These are phyloP conservation scores for Anguilla anguilla DNA, from an alignment of 2,797 vertebrate species.

Conservation along the genomic window DNA sequence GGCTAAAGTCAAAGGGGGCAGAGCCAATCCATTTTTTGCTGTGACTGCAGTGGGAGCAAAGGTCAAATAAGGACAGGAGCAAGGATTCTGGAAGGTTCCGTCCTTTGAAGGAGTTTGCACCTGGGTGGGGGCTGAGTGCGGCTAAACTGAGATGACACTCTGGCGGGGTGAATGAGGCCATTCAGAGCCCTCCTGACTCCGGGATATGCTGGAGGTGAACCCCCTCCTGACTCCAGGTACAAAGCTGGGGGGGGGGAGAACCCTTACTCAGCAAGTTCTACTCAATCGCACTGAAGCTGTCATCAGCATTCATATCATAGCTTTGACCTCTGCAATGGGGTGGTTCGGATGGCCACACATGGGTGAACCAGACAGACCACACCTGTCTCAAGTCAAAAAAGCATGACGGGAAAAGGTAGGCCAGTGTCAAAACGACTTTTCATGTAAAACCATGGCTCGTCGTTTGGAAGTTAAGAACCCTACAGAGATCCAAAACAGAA, in stretches of 20 bases:
- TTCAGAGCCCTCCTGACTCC: neutral
- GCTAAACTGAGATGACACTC: neutral
- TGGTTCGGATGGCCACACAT: neutral
- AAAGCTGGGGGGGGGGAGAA: neutral
- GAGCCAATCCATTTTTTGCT: neutral
- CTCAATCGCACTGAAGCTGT: neutral
- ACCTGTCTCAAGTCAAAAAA: neutral
- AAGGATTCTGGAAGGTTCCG: neutral
- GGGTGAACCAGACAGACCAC: neutral
- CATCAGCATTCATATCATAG: neutral
- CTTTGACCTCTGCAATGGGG: neutral
- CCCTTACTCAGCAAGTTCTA: neutral
- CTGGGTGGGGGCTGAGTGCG: too few species aligned
- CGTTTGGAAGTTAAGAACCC: neutral
- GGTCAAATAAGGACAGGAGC: conserved; percentile 6
- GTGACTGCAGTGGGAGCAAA: neutral
- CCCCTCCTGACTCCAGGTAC: neutral
- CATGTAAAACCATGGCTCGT: neutral
- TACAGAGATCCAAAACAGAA: neutral
- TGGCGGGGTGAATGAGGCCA: neutral
- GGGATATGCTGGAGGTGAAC: neutral
- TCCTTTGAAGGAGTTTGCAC: neutral
- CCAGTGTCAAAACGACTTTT: neutral
- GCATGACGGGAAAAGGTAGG: neutral
- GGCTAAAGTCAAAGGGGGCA: neutral